Evolutionary conservation across 1,140 invertebrate species (phyloP).

Genomic region (Mactra quadrangularis): DNA sequence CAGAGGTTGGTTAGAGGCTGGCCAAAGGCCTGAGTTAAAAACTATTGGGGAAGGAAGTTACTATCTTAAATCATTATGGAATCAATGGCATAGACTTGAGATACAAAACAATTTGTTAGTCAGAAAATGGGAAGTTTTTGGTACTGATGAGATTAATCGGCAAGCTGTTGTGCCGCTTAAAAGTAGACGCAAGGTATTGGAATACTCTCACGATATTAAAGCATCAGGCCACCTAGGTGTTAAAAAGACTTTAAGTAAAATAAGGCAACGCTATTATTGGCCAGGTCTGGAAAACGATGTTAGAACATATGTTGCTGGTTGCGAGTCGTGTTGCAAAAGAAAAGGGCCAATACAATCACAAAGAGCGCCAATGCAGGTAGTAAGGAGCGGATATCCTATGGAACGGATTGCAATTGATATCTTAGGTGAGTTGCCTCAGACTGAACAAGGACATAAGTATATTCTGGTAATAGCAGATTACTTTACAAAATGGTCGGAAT

Average conservation of each 20-base stretch:
- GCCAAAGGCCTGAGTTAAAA: not conserved
- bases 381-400: constrained; percentile 13
- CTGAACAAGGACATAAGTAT: constrained; percentile 61
- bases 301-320: not conserved
- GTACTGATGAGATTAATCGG: constrained; percentile 4
- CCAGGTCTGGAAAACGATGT: constrained; percentile 42
- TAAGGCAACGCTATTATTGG: constrained; percentile 43
- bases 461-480: constrained; percentile 71
- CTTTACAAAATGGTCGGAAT: constrained; percentile 71
- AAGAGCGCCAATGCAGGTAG: constrained; percentile 3
- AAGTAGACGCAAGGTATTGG: not conserved
- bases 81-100: not conserved
- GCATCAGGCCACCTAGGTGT: constrained; percentile 21
- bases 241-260: constrained; percentile 33
- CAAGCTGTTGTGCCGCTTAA: constrained; percentile 29
- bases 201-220: constrained; percentile 15
- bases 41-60: not conserved
- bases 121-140: constrained; percentile 11
- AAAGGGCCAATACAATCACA: constrained; percentile 12
- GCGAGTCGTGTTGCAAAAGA: constrained; percentile 3
- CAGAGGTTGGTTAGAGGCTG: not conserved
- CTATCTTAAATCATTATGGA: constrained; percentile 23
- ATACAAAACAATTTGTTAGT: constrained; percentile 2
- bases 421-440: constrained; percentile 20
- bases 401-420: constrained; percentile 56